These are phyloP conservation scores for Athene cunicularia DNA, from an alignment of 2,113 vertebrate species.

Conservation along the genomic window DNA sequence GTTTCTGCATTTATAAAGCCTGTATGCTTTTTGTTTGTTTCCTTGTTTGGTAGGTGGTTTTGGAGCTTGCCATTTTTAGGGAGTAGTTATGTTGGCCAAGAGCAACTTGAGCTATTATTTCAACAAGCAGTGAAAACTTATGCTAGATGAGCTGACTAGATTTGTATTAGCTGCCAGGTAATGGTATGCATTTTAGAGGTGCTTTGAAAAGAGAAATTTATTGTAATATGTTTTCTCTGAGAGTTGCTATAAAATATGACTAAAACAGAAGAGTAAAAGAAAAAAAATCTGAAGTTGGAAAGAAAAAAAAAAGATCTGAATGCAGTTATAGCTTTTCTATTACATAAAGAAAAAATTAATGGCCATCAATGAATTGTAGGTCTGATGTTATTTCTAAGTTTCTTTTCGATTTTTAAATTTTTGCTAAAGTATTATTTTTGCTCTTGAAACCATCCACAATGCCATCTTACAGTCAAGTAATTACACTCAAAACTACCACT, in stretches of 20 bases:
- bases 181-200: neutral
- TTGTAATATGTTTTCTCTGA: neutral
- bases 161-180: neutral
- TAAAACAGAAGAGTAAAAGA: neutral
- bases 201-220: neutral
- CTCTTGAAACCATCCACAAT: neutral
- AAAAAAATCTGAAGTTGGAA: neutral
- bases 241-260: neutral
- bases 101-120: neutral
- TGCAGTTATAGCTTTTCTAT: neutral
- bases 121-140: neutral
- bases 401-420: neutral
- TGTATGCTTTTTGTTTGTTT: neutral
- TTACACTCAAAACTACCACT: neutral
- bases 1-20: neutral
- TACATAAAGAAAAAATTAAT: neutral
- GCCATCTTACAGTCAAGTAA: neutral
- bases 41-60: neutral
- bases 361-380: neutral
- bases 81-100: neutral
- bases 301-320: neutral
- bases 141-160: neutral
- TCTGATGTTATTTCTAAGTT: neutral
- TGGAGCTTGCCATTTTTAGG: neutral
- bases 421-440: neutral